Conservation (phyloP, 35 echinoderm and acorn worm genomes). For the Heliocidaris erythrogramma region DNA sequence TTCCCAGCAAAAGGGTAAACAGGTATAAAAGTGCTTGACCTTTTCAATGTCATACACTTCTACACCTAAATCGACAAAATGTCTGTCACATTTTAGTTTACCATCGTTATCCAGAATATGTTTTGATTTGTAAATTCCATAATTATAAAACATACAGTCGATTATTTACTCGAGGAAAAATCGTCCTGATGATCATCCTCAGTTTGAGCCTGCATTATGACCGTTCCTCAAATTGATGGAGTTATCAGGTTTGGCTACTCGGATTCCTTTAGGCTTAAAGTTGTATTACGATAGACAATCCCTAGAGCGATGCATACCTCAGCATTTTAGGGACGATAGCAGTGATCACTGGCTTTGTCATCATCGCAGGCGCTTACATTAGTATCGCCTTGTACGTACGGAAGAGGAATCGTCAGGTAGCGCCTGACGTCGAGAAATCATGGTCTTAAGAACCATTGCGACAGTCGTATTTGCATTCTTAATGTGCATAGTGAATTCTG, state of each 20-base stretch:
- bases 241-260: constrained; percentile 71
- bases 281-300: constrained; percentile 17
- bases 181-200: constrained; percentile 53
- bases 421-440: constrained; percentile 31
- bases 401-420: background rate
- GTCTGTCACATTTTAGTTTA: too few species aligned
- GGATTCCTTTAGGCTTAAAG: constrained; percentile 45
- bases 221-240: constrained; percentile 48
- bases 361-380: background rate
- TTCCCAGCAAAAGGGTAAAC: too few species aligned
- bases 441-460: constrained; percentile 60
- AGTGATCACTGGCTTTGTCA: background rate
- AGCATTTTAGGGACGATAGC: background rate
- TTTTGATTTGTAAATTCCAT: too few species aligned
- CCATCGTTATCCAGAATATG: too few species aligned
- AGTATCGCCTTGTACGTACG: constrained; percentile 45
- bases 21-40: too few species aligned
- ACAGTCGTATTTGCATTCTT: constrained; percentile 59
- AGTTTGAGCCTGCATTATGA: constrained; percentile 60
- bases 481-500: constrained; percentile 52
- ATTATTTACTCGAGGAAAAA: constrained; percentile 19
- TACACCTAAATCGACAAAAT: too few species aligned
- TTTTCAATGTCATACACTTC: too few species aligned
- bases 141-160: background rate
- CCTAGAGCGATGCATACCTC: background rate